phyloP scores from a whole-genome alignment of 2,113 vertebrate species.

The Hippotragus niger region DNA sequence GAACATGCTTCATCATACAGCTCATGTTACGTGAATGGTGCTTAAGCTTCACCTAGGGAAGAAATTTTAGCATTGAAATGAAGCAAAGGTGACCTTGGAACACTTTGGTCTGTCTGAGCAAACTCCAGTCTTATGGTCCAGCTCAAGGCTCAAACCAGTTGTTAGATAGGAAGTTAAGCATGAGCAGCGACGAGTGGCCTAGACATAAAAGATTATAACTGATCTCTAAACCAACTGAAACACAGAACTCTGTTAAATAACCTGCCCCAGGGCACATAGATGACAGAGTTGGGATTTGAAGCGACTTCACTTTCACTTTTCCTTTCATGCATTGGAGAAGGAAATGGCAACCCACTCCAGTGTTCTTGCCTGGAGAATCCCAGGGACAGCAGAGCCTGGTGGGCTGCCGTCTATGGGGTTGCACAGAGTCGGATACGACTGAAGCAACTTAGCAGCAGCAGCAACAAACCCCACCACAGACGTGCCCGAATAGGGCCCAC shows the following conservation, averaged over 20 bases:
- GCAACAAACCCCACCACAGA: not conserved
- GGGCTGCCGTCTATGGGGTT: too few relatives aligned
- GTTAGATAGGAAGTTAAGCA: not conserved
- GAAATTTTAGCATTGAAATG: not conserved
- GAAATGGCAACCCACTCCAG: too few relatives aligned
- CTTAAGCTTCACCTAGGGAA: not conserved
- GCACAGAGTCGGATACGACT: too few relatives aligned
- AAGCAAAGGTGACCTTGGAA: not conserved
- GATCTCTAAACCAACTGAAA: too few relatives aligned
- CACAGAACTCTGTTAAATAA: too few relatives aligned
- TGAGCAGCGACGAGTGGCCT: not conserved
- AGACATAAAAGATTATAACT: not conserved
- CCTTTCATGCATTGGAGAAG: too few relatives aligned
- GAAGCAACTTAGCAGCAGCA: too few relatives aligned
- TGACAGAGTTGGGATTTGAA: too few relatives aligned
- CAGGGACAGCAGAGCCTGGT: too few relatives aligned
- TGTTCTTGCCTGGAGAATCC: not conserved
- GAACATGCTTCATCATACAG: not conserved
- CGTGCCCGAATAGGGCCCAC: not conserved
- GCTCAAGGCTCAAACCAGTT: not conserved
- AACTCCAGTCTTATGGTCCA: not conserved
- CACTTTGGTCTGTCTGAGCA: not conserved
- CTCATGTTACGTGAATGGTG: not conserved
- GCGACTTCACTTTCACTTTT: too few relatives aligned
- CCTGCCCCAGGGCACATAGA: too few relatives aligned